Conservation (phyloP, 2,888 invertebrate species). For the Orthosia gothica region DNA sequence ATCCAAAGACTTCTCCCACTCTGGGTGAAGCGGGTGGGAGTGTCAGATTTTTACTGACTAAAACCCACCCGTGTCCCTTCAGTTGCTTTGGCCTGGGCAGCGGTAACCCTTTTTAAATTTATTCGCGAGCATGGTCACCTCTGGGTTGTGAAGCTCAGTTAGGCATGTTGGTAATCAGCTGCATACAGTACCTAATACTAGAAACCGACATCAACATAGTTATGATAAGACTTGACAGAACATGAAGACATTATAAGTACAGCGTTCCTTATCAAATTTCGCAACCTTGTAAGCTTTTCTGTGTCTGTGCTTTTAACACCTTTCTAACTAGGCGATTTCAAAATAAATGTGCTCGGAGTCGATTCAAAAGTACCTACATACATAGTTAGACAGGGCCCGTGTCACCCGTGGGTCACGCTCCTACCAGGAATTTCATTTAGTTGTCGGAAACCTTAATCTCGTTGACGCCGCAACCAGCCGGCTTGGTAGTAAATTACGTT, state of each 20-base stretch:
- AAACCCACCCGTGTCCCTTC: too few relatives aligned
- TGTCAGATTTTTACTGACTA: too few relatives aligned
- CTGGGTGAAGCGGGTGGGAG: too few relatives aligned
- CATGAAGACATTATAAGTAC: neutral
- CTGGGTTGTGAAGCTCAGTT: too few relatives aligned
- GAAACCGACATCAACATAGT: neutral
- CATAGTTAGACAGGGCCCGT: conserved; percentile 44
- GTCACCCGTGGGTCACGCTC: conserved; percentile 65
- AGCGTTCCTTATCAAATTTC: neutral
- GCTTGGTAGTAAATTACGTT: conserved; percentile 63
- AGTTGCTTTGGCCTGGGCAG: too few relatives aligned
- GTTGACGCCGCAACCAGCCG: conserved; percentile 53
- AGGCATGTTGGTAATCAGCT: neutral
- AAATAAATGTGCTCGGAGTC: conserved; percentile 29
- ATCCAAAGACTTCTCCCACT: too few relatives aligned
- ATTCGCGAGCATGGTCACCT: too few relatives aligned
- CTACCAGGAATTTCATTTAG: conserved; percentile 78
- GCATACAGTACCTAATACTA: neutral
- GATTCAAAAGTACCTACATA: conserved; percentile 34
- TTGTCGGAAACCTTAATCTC: conserved; percentile 73
- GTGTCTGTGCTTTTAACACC: neutral
- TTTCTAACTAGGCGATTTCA: conserved; percentile 8
- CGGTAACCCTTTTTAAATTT: too few relatives aligned
- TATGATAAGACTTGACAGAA: neutral
- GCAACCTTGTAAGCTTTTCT: neutral